Evolutionary conservation across 2,797 vertebrate species (phyloP), one percentile per base, ranked within the genome.

Genomic region (Neostethus bicornis): DNA sequence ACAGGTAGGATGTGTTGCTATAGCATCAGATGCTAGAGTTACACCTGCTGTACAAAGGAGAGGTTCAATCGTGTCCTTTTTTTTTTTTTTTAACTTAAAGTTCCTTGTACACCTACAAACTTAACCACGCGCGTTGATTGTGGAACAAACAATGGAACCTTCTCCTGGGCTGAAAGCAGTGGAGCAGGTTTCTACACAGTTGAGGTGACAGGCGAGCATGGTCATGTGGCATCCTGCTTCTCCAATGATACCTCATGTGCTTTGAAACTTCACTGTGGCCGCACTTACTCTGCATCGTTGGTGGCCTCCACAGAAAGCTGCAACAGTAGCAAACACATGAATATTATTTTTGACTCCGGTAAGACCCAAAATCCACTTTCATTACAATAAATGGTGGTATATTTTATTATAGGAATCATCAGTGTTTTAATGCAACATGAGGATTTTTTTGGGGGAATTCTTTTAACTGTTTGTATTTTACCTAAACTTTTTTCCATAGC

Each of bases 281-380:
- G 4, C 19, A 49, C 37, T 0, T 91, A 91, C 72, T 66, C 50
- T 0, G 88, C 86, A 3, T 52, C 77, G 1, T 75, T 90, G 68
- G 75, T 89, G 57, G 83, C 83, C 17, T 84, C 85, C 26, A 73
- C 79, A 3, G 77, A 70, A 8, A 83, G 59, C 52, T 91, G 88
- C 73, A 87, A 90, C 73, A 88, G 84, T 64, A 87, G 49, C 16
- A 35, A 62, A 53, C 61, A 71, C 20, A 20, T 52, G 2, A 54
- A 67, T 43, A 75, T 88, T 47, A 7, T 39, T 5, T 87, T 90
- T 61, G 65, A 85, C 20, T 89, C 89, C 0, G 89, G 89, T 91
- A 61, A 85, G 83, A 73, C 2, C 31, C n/a, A 8, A 29, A 7
- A 3, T 24, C 17, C 14, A 19, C 11, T 24, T 28, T 16, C 7